These are phyloP conservation scores for Drosophila paramelanica DNA, from an alignment of 2,888 invertebrate species.

Conservation along the genomic window DNA sequence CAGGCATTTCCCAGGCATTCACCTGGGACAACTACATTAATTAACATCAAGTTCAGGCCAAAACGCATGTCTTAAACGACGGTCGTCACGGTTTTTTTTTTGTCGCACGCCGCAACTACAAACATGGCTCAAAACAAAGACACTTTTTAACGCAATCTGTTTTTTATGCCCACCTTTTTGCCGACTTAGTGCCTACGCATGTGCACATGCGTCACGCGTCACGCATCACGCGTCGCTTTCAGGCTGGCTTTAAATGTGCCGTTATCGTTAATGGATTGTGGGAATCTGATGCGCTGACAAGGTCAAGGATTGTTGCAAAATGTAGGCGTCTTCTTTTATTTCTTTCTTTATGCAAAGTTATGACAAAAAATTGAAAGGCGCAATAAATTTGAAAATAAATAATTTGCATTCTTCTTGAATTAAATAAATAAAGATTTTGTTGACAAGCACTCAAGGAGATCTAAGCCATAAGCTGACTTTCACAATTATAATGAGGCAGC, in stretches of 20 bases:
- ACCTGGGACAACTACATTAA: slow-evolving; percentile 49
- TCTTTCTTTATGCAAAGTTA: slow-evolving; percentile 6
- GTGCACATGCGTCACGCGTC: slow-evolving; percentile 43
- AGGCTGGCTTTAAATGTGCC: slow-evolving; percentile 46
- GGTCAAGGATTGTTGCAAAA: slow-evolving; percentile 64
- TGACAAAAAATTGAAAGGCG: slow-evolving; percentile 11
- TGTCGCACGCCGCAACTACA: slow-evolving; percentile 45
- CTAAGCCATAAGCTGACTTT: neutral
- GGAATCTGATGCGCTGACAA: slow-evolving; percentile 62
- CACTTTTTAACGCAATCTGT: slow-evolving; percentile 57
- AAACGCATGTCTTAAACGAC: slow-evolving; percentile 38
- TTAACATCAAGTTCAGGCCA: slow-evolving; percentile 43
- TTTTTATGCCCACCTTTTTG: slow-evolving; percentile 27
- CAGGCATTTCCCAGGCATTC: slow-evolving; percentile 52
- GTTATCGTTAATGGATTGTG: slow-evolving; percentile 59
- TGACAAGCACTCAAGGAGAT: slow-evolving; percentile 20
- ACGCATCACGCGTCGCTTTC: slow-evolving; percentile 38
- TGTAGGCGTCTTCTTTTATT: slow-evolving; percentile 19
- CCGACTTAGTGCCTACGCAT: slow-evolving; percentile 53
- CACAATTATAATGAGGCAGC: neutral
- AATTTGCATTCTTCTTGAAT: slow-evolving; percentile 12
- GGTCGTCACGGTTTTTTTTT: slow-evolving; percentile 28
- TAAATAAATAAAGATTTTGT: neutral
- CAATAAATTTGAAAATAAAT: slow-evolving; percentile 13
- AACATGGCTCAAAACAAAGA: slow-evolving; percentile 50